These are phyloP conservation scores for Bruchidius siliquastri DNA, from an alignment of 2,888 invertebrate species.

Conservation along the genomic window DNA sequence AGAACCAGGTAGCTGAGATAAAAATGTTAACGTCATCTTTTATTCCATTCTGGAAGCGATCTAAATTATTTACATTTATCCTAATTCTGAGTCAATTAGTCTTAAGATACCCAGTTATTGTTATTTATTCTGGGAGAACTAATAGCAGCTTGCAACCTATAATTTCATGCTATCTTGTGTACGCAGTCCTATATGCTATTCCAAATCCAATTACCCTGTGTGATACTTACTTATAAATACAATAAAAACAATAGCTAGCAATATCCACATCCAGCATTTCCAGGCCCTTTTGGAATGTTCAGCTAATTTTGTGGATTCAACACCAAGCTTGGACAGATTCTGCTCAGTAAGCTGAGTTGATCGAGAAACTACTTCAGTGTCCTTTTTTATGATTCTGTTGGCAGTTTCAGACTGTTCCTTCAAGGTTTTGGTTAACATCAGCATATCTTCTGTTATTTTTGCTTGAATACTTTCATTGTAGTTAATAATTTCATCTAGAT, in stretches of 20 bases:
- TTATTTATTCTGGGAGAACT: too few relatives aligned
- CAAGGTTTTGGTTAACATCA: conserved; percentile 78
- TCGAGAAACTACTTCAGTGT: conserved; percentile 78
- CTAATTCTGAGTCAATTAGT: too few relatives aligned
- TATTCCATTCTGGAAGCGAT: too few relatives aligned
- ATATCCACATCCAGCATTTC: conserved; percentile 94
- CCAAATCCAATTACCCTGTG: too few relatives aligned
- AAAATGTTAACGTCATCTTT: too few relatives aligned
- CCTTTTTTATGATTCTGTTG: conserved; percentile 82
- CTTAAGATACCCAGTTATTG: too few relatives aligned
- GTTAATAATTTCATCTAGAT: conserved; percentile 77
- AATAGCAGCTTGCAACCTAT: too few relatives aligned
- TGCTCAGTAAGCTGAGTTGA: conserved; percentile 75
- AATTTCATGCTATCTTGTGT: too few relatives aligned
- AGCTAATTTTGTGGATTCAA: conserved; percentile 76
- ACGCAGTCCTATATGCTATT: too few relatives aligned
- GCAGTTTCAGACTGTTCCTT: conserved; percentile 89
- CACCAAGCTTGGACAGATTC: conserved; percentile 70
- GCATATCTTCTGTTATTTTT: conserved; percentile 90
- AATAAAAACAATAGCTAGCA: conserved; percentile 77
- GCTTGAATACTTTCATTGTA: conserved; percentile 88
- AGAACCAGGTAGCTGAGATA: too few relatives aligned
- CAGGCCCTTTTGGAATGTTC: conserved; percentile 83
- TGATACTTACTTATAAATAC: conserved; percentile 84
- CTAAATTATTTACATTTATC: too few relatives aligned